Base-by-base conservation (phyloP, 2,888 invertebrate species). In the Nomada goodeniana region DNA sequence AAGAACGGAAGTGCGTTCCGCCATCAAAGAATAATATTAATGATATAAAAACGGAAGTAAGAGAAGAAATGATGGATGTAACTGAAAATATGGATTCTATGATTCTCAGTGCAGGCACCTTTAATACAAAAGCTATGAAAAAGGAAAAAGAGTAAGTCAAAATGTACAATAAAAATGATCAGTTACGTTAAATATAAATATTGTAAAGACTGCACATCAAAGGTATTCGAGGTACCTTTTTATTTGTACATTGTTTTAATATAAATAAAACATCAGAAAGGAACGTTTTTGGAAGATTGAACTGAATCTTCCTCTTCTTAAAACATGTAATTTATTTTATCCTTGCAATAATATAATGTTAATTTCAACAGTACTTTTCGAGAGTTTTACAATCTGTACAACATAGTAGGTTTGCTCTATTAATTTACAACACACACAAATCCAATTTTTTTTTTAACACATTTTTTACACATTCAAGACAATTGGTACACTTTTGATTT, bases 51-150 rank as follows among this genome's bases (percentile, higher is more conserved):
- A 20, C 20, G 3, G n/a, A 20, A 63, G 15, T n/a, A 15, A 53
- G 69, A 47, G 57, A 64, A 69, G 86, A 91, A 71, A 73, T 90
- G 77, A 92, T 92, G 91, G 91, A 92, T 42, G 89, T 92, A 44
- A 84, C 90, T 3, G 89, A 91, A 53, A 79, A 91, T 64, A 84
- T 92, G 75, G 86, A 84, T 68, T 89, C 89, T 13, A 90, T 91
- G 85, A 80, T 78, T 59, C 73, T 91, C 42, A 80, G 70, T 69
- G 15, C 64, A 13, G 9, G 60, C 20, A 29, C 13, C 0, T 13
- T 47, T 15, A 64, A 15, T 15, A 20, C 18, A 15, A 3, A 26
- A 57, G 2, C 18, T 15, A 55, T 60, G 57, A 75, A 65, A 13
- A 44, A 68, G 7, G 7, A 44, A 53, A 29, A 11, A 44, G 63